Percentiles rank a stretch among this genome's conserved stretches.
Conservation (phyloP, 1,140 invertebrate species). For the Lerema accius region DNA sequence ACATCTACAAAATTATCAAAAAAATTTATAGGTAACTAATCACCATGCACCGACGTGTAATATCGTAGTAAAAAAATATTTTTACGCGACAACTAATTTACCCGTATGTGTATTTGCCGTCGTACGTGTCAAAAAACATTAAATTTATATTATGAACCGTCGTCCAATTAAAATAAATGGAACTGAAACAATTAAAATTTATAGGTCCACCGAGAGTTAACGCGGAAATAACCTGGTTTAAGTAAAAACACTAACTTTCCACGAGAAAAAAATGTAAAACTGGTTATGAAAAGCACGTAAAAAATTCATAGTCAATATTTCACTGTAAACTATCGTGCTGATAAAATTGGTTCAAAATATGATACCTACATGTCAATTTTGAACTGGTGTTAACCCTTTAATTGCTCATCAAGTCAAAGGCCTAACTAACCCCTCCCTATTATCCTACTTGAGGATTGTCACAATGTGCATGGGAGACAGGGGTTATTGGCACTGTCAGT, state of each 20-base stretch:
- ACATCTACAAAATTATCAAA: too few relatives aligned
- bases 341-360: not conserved
- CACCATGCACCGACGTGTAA: conserved; percentile 15
- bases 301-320: not conserved
- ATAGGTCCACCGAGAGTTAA: conserved; percentile 27
- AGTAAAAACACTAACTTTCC: conserved; percentile 14
- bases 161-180: conserved; percentile 33
- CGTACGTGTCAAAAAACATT: conserved; percentile 41
- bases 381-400: too few relatives aligned
- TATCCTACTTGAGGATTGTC: too few relatives aligned
- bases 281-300: not conserved
- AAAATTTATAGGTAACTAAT: conserved; percentile 2
- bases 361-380: too few relatives aligned
- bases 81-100: conserved; percentile 45
- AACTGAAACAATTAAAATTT: conserved; percentile 32
- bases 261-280: not conserved
- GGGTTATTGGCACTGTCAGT: too few relatives aligned
- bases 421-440: too few relatives aligned
- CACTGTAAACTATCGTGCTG: not conserved
- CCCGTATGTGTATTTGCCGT: conserved; percentile 35
- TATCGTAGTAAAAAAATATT: conserved; percentile 41
- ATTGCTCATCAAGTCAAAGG: too few relatives aligned
- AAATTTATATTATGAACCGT: conserved; percentile 39
- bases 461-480: too few relatives aligned
- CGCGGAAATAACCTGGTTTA: conserved; percentile 26